These are phyloP conservation scores for Orthosia incerta DNA, from an alignment of 2,888 invertebrate species.

Conservation along the genomic window DNA sequence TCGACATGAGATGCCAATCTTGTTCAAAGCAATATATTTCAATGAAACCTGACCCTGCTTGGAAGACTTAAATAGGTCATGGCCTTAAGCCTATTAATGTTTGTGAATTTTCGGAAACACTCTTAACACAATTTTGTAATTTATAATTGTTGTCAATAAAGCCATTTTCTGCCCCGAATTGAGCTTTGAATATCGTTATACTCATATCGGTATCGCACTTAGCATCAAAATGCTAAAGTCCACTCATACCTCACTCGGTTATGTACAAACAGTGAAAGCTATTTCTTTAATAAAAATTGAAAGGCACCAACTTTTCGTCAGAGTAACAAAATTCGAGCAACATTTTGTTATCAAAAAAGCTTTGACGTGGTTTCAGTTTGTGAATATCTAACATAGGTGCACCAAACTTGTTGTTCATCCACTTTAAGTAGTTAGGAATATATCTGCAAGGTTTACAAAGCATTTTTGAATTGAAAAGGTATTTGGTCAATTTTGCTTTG, in stretches of 20 bases:
- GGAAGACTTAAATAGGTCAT: conserved; percentile 22
- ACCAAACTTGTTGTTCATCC: background rate
- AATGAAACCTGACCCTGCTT: conserved; percentile 20
- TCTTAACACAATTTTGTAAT: background rate
- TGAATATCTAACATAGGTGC: conserved; percentile 4
- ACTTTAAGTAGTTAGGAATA: background rate
- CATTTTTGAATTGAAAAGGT: conserved; percentile 2
- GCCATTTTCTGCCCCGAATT: background rate
- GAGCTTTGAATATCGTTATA: too few relatives aligned
- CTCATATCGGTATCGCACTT: too few relatives aligned
- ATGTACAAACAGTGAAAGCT: background rate
- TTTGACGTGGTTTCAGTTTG: background rate
- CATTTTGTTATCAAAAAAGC: background rate
- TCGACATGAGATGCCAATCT: conserved; percentile 20
- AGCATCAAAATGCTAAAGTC: too few relatives aligned
- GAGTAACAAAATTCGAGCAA: background rate
- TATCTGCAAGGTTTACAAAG: background rate
- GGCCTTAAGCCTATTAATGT: conserved; percentile 1
- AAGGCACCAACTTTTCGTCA: background rate
- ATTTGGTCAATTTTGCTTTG: conserved; percentile 1
- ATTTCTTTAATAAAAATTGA: background rate
- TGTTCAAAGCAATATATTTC: conserved; percentile 35
- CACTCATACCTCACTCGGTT: too few relatives aligned
- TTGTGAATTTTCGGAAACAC: background rate
- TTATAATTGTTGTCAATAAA: background rate